Evolutionary conservation across 2,113 vertebrate genomes (phyloP), one percentile per base, ranked within the genome.

Genomic region (Callionymus lyra): DNA sequence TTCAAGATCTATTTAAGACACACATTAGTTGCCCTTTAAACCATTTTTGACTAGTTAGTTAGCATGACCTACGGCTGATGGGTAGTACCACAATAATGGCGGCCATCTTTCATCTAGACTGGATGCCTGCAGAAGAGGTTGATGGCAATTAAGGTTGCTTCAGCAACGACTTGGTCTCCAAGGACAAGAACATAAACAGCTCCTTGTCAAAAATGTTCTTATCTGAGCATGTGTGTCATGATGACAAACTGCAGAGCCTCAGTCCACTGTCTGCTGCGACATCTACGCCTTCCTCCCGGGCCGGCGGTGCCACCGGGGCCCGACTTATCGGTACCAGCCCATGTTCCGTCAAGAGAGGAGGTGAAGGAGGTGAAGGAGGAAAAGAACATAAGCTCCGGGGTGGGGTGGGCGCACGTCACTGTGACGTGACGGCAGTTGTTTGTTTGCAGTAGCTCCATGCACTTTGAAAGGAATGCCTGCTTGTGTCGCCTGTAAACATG

Each of bases 201-300:
- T n/a, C n/a, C n/a, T n/a, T n/a, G 27, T 13, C 27, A 44, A 38
- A 58, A 50, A 19, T 63, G 68, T 63, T 17, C 65, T 70, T 62
- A 71, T 80, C 67, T 68, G 65, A 71, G 63, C 47, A 51, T 59
- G 48, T 33, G 57, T 68, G 65, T 64, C 49, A 59, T n/a, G 12
- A 44, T 61, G 61, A 64, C 61, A 21, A 62, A 55, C 58, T 50
- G 44, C 10, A 44, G 41, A 49, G 59, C 35, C 48, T 59, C 63
- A 71, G 63, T 79, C 73, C 52, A 54, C 10, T 38, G 21, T 27
- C 18, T 0, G 4, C 47, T 50, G 56, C 38, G 19, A 60, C 59
- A 63, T 70, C 59, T 66, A 64, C 59, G 53, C 15, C 1, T 49
- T 68, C 17, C 51, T 53, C 16, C 38, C 36, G 46, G 35, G 50